Evolutionary conservation across 1,140 invertebrate genomes (phyloP), one percentile per base, ranked within the genome.

Genomic region (Procambarus clarkii): DNA sequence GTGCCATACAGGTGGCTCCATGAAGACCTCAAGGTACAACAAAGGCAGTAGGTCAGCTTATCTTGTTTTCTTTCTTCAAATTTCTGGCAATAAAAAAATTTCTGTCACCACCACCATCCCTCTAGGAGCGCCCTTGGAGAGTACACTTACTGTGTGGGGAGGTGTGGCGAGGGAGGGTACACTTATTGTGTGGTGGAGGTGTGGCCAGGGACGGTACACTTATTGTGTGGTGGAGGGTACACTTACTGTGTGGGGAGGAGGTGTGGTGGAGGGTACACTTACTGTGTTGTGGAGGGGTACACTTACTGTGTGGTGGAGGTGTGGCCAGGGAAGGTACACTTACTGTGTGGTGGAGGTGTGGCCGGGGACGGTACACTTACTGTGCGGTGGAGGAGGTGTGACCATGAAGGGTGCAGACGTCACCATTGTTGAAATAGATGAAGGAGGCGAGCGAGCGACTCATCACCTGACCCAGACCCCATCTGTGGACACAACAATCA

Each of bases 381-480:
- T 86, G 85, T 15, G 78, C 24, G 54, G 44, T 48, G 44, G 58
- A 71, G 58, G 54, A 9, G 44, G 54, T 5, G 5, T 45, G 58
- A 13, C 76, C 86, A 21, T 80, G 34, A 4, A 88, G 3, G 44
- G 58, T 80, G 18, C 44, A 50, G 0, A 80, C 18, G n/a, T 88
- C 86, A 13, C 86, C 86, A 21, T 88, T 88, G 9, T 79, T 69
- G 54, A 88, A 88, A 9, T 88, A 88, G 44, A 48, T 69, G 54
- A 60, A 48, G 34, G 78, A 46, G 2, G 15, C 45, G 34, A 80
- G 7, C 1, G 24, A 54, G 3, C 54, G 34, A 21, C 45, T 78
- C 13, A 81, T 45, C 2, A 21, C 34, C 18, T 46, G 15, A 13
- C 21, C 34, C 58, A 88, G n/a, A 0, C 86, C 86, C 86, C 86